A percentile compares a stretch with the other conserved stretches of the same genome.
Conservation (phyloP, 2,888 invertebrate species). For the Dendrolimus pini region DNA sequence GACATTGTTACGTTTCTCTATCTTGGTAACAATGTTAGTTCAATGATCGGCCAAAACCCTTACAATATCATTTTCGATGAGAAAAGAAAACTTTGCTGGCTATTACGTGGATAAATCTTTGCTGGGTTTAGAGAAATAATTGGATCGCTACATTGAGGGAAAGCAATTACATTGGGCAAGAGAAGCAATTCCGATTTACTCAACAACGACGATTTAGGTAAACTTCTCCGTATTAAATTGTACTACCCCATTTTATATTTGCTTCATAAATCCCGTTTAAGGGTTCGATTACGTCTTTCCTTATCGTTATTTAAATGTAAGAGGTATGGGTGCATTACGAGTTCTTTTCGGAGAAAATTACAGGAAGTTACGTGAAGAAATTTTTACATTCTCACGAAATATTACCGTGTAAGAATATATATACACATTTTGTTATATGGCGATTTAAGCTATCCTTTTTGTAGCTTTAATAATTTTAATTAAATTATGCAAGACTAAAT, state of each 20-base stretch:
- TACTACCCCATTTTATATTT: slow-evolving; percentile 46
- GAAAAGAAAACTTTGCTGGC: slow-evolving; percentile 43
- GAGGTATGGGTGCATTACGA: slow-evolving; percentile 28
- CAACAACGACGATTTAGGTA: slow-evolving; percentile 53
- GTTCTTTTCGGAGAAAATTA: slow-evolving; percentile 20
- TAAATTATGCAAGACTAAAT: too few species aligned
- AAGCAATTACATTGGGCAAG: slow-evolving; percentile 65
- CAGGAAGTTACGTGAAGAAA: slow-evolving; percentile 18
- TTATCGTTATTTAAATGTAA: slow-evolving; percentile 45
- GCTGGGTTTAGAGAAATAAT: slow-evolving; percentile 68
- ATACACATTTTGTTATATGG: neutral
- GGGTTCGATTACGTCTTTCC: slow-evolving; percentile 45
- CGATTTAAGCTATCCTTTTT: too few species aligned
- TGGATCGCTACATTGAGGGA: slow-evolving; percentile 62
- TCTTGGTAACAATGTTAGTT: slow-evolving; percentile 8
- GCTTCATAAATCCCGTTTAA: slow-evolving; percentile 47
- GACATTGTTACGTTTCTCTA: slow-evolving; percentile 1
- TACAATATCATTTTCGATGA: slow-evolving; percentile 63
- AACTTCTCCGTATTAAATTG: slow-evolving; percentile 52
- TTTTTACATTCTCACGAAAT: neutral
- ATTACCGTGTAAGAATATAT: neutral
- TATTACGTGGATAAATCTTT: slow-evolving; percentile 54
- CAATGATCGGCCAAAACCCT: slow-evolving; percentile 24
- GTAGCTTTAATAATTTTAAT: too few species aligned
- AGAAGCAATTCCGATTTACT: slow-evolving; percentile 60